phyloP scores from a whole-genome alignment of 2,113 vertebrate genomes.

The Phylloscopus trochilus region DNA sequence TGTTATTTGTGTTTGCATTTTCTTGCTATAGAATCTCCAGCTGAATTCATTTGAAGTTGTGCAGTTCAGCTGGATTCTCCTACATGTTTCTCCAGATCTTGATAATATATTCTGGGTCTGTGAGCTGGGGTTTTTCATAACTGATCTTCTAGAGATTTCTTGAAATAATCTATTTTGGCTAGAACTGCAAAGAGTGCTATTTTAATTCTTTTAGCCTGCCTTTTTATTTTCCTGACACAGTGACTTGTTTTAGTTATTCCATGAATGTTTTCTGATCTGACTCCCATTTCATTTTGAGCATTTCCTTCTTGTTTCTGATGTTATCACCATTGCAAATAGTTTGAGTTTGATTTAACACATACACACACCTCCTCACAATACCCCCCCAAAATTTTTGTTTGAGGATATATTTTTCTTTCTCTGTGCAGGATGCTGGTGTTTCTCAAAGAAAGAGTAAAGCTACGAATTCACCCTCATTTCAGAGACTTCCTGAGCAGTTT shows the following conservation, averaged over 20 bases:
- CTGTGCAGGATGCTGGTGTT: not conserved
- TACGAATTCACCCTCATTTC: not conserved
- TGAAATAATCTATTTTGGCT: conserved; percentile 5
- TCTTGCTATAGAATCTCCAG: not conserved
- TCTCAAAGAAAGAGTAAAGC: not conserved
- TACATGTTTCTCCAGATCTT: not conserved
- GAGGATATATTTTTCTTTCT: not conserved
- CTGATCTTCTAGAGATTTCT: conserved; percentile 3
- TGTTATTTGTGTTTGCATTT: conserved; percentile 16
- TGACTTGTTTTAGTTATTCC: not conserved
- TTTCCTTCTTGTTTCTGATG: conserved; percentile 8
- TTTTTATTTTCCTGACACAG: not conserved
- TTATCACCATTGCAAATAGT: not conserved
- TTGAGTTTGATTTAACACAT: not conserved
- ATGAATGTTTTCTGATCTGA: not conserved
- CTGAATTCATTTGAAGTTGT: not conserved
- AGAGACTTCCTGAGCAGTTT: not conserved
- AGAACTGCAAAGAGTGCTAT: not conserved
- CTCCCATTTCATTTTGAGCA: not conserved
- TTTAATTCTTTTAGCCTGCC: not conserved
- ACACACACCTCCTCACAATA: not conserved
- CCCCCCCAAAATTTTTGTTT: not conserved
- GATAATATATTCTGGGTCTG: not conserved
- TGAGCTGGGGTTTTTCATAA: not conserved
- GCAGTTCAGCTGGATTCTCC: not conserved